Conservation (phyloP, 2,888 invertebrate genomes). For the Drosophila falleni region DNA sequence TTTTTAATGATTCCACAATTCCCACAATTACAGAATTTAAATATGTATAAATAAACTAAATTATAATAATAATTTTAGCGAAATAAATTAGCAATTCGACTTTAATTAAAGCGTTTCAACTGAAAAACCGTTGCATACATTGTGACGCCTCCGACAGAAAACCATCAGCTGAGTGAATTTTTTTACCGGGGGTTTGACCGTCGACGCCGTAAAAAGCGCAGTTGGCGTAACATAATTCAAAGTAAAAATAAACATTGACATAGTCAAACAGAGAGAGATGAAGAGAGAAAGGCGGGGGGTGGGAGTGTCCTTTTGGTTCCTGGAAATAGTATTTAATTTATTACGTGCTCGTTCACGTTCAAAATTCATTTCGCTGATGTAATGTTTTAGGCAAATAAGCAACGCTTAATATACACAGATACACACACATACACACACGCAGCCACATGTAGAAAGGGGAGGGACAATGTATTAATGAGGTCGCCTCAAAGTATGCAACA, state of each 20-base stretch:
- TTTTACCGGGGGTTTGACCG: neutral
- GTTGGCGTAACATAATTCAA: slow-evolving; percentile 69
- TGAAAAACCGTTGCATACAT: slow-evolving; percentile 25
- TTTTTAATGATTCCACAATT: too few relatives aligned
- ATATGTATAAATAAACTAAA: neutral
- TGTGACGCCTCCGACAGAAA: slow-evolving; percentile 27
- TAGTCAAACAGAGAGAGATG: slow-evolving; percentile 20
- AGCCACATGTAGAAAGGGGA: neutral
- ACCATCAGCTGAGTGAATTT: slow-evolving; percentile 27
- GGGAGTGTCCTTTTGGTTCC: slow-evolving; percentile 47
- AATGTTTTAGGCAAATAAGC: slow-evolving; percentile 76
- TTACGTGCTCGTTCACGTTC: slow-evolving; percentile 58
- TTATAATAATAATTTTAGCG: slow-evolving; percentile 1
- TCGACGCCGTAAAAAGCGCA: slow-evolving; percentile 18
- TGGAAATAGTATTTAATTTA: slow-evolving; percentile 74
- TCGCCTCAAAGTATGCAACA: slow-evolving; percentile 78
- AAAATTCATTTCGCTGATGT: slow-evolving; percentile 79
- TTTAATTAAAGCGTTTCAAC: neutral
- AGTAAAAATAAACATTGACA: slow-evolving; percentile 77
- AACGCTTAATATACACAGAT: slow-evolving; percentile 43
- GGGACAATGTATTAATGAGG: slow-evolving; percentile 59
- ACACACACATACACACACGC: neutral
- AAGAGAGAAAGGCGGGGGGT: slow-evolving; percentile 7
- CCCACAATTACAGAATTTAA: neutral
- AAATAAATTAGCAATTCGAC: slow-evolving; percentile 14